These are phyloP conservation scores for Cheilosia soror DNA, from an alignment of 2,888 invertebrate genomes.

Conservation along the genomic window DNA sequence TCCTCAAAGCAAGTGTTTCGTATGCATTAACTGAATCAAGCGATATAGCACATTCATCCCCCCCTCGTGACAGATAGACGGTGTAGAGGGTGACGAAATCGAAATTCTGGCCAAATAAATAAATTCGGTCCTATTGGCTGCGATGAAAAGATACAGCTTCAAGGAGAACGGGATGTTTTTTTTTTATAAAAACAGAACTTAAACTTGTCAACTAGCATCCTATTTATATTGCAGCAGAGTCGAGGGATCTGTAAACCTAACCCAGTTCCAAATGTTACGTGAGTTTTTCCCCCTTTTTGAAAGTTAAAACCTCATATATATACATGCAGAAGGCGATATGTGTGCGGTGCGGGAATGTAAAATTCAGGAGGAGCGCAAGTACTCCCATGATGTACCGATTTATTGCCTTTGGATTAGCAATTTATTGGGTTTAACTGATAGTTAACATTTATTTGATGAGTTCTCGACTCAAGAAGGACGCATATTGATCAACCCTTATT, in stretches of 20 bases:
- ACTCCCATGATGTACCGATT: slow-evolving; percentile 53
- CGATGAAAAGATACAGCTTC: neutral
- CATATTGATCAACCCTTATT: slow-evolving; percentile 2
- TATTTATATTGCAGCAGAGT: slow-evolving; percentile 55
- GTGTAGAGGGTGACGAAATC: slow-evolving; percentile 45
- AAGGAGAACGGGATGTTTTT: neutral
- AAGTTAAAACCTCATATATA: slow-evolving; percentile 1
- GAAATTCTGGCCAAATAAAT: slow-evolving; percentile 61
- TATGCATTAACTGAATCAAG: slow-evolving; percentile 68
- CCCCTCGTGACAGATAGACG: slow-evolving; percentile 19
- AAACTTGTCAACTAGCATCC: slow-evolving; percentile 61
- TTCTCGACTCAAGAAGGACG: slow-evolving; percentile 19
- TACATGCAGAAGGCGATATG: neutral
- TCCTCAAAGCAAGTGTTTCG: slow-evolving; percentile 21
- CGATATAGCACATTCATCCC: slow-evolving; percentile 27
- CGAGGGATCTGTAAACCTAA: slow-evolving; percentile 67
- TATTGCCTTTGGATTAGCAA: slow-evolving; percentile 54
- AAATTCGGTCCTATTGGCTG: slow-evolving; percentile 47
- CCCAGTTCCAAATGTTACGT: slow-evolving; percentile 54
- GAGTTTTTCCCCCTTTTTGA: neutral
- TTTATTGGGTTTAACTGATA: slow-evolving; percentile 63
- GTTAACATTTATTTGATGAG: slow-evolving; percentile 61
- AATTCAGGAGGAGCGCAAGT: slow-evolving; percentile 42
- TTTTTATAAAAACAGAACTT: slow-evolving; percentile 38
- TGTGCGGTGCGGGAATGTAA: neutral